These are phyloP conservation scores for Athene cunicularia DNA, from an alignment of 2,113 vertebrate genomes.

Conservation along the genomic window DNA sequence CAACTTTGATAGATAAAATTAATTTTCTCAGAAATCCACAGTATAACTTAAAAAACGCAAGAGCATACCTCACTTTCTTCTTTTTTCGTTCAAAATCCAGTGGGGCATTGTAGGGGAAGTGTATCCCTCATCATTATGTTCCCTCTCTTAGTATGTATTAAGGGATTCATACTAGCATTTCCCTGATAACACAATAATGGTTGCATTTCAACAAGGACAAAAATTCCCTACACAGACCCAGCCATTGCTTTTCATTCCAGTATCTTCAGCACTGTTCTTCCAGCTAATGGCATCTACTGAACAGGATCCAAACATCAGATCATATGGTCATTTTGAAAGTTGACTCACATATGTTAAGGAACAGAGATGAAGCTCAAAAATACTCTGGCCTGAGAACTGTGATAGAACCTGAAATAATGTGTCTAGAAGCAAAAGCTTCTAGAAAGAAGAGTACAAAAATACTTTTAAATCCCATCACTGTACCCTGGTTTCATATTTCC, in stretches of 20 bases:
- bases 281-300: neutral
- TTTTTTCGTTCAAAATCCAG: neutral
- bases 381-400: neutral
- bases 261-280: neutral
- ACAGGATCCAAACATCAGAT: neutral
- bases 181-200: neutral
- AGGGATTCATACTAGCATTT: neutral
- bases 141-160: neutral
- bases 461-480: neutral
- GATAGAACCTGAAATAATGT: neutral
- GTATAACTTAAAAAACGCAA: neutral
- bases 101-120: neutral
- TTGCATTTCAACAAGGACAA: neutral
- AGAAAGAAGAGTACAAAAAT: neutral
- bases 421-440: neutral
- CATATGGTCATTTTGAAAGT: neutral
- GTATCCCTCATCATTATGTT: accelerated
- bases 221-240: neutral
- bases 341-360: neutral
- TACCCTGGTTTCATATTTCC: neutral
- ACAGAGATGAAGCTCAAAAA: neutral
- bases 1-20: neutral
- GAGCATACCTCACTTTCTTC: neutral
- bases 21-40: neutral
- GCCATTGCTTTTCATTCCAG: neutral